phyloP scores from a whole-genome alignment of 2,888 invertebrate species.

The Eumerus sabulonum region DNA sequence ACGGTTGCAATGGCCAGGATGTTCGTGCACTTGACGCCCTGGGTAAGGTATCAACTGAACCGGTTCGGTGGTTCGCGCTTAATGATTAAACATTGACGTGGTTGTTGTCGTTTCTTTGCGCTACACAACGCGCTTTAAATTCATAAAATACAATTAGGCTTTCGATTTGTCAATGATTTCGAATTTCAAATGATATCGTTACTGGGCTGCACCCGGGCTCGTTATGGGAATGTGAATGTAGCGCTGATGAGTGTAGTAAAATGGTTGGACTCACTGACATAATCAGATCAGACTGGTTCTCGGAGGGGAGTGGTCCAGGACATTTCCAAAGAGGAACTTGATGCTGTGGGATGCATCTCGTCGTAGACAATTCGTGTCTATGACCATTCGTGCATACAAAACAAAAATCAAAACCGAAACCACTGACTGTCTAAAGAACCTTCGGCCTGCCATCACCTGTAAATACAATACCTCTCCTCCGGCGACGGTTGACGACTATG shows the following conservation, averaged over 20 bases:
- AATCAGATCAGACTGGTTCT: too few species aligned
- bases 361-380: too few species aligned
- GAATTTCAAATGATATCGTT: conserved; percentile 62
- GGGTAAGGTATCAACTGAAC: neutral
- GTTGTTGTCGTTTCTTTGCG: conserved; percentile 30
- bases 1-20: neutral
- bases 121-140: conserved; percentile 53
- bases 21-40: conserved; percentile 48
- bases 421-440: too few species aligned
- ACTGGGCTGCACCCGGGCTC: conserved; percentile 18
- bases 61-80: conserved; percentile 52
- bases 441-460: too few species aligned
- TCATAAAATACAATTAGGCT: conserved; percentile 68
- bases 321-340: too few species aligned
- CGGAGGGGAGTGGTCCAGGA: too few species aligned
- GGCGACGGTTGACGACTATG: conserved; percentile 21
- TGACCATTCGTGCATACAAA: too few species aligned
- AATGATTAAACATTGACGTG: conserved; percentile 68
- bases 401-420: too few species aligned
- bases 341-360: too few species aligned
- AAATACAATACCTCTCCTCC: neutral
- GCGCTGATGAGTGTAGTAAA: too few species aligned
- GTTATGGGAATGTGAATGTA: conserved; percentile 1
- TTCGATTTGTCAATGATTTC: conserved; percentile 68
- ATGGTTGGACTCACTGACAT: too few species aligned